Conservation (phyloP, 2,888 invertebrate genomes). For the Erynnis tages region DNA sequence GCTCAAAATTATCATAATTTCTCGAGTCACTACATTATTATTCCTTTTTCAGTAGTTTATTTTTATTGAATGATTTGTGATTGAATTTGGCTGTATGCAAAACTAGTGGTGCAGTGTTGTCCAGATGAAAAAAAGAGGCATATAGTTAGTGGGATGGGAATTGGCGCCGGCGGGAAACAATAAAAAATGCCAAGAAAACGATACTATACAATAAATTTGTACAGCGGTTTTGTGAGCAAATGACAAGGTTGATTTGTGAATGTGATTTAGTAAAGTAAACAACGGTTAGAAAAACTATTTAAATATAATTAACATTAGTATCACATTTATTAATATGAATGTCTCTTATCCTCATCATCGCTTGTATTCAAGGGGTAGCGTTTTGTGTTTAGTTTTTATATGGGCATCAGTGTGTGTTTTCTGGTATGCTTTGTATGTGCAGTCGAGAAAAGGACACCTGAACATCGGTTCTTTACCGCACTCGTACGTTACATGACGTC, state of each 20-base stretch:
- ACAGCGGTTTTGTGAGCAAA: too few species aligned
- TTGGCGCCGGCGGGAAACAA: too few species aligned
- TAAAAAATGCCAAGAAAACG: too few species aligned
- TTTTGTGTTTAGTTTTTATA: slow-evolving; percentile 76
- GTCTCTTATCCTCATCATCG: slow-evolving; percentile 47
- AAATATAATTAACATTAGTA: slow-evolving; percentile 60
- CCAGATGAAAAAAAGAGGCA: too few species aligned
- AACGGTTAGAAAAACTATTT: slow-evolving; percentile 24
- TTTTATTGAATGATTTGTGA: too few species aligned
- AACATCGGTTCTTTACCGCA: slow-evolving; percentile 83
- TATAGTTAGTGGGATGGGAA: too few species aligned
- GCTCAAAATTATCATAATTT: too few species aligned
- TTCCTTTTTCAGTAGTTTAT: too few species aligned
- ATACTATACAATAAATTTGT: too few species aligned
- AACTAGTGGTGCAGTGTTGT: too few species aligned
- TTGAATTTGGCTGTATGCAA: too few species aligned
- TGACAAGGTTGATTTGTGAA: neutral
- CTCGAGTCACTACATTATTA: too few species aligned
- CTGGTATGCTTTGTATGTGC: slow-evolving; percentile 76
- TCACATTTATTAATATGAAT: slow-evolving; percentile 61
- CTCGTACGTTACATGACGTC: slow-evolving; percentile 86
- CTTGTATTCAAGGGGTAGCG: slow-evolving; percentile 82
- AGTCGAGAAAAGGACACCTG: slow-evolving; percentile 72
- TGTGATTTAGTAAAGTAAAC: slow-evolving; percentile 3
- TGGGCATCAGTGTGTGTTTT: slow-evolving; percentile 78